Evolutionary conservation across 1,140 invertebrate genomes (phyloP), one percentile per base, ranked within the genome.

Genomic region (Danaus plexippus): DNA sequence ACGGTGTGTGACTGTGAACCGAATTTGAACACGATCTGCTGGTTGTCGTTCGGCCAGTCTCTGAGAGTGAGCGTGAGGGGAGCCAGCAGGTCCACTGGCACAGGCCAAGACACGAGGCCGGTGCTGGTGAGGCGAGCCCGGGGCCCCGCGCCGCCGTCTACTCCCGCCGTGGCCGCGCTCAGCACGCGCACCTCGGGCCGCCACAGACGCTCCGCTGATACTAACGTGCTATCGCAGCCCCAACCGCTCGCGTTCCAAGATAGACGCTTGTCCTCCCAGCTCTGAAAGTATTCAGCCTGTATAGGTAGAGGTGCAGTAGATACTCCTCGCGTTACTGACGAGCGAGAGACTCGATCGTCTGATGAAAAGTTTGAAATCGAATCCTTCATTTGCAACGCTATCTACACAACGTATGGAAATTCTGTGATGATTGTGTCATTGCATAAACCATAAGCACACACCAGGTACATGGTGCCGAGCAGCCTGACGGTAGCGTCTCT

Each of bases 181-280:
- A 79, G 51, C 50, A 75, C 52, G 13, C 47, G 60, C 51, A 83
- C 67, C 61, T 80, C 77, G 2, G 80, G 82, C 59, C 66, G 62
- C 82, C 80, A 85, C 49, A 84, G 60, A 12, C 69, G 68, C 52
- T 76, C 75, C 5, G 72, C 68, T 1, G 71, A 32, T 44, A 67
- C 63, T 42, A 76, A 52, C 11, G 60, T 57, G 1, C 11, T 59
- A 44, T 63, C 64, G 52, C 80, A 81, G 9, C 64, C 73, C 77
- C 75, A 80, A 3, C 71, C 74, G 9, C 57, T 65, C 9, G 67
- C 62, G 63, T 82, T 85, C 80, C 80, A 85, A 2, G 43, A 13
- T 7, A 85, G 54, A 0, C 82, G 77, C n/a, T 58, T 46, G 43
- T 85, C 82, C 9, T 66, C 44, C 82, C 82, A 85, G 4, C 46